Evolutionary conservation across 2,888 invertebrate genomes (phyloP), one percentile per base, ranked within the genome.

Genomic region (Lutraria lutraria): DNA sequence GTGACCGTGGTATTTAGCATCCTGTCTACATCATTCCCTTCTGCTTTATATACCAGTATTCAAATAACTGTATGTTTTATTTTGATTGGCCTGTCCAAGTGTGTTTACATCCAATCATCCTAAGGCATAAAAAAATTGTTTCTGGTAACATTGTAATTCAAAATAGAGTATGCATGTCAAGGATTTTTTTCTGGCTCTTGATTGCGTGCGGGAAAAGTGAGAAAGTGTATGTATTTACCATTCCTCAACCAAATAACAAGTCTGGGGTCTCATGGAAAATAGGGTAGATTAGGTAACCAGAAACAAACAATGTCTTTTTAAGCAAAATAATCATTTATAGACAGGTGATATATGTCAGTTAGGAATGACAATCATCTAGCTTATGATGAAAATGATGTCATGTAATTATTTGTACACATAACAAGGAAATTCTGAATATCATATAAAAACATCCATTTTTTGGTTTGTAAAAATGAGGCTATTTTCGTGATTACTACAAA

Each of bases 21-120:
- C 56, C 12, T 56, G 56, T 13, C 56, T 56, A 56, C 63, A 68
- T 43, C 43, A 43, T 43, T 43, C 43, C 8, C 25, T n/a, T 68
- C 63, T 68, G 63, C 13, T 68, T n/a, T 25, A 68, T n/a, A n/a
- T n/a, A n/a, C n/a, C n/a, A n/a, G 25, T 8, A 68, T 68, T 68
- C 12, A 68, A 25, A 68, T 68, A 68, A 25, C 63, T 68, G 72
- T n/a, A n/a, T 68, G 52, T 3, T 72, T 34, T 76, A 68, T 84
- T 84, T 72, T 84, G 84, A 84, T 43, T 25, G 34, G 31, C 52
- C 84, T 84, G 72, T 84, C 84, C 72, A 76, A 53, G 29, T 72
- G 21, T 84, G 72, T 84, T 84, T 84, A 84, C 60, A 72, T 72
- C 13, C 21, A 43, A n/a, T 43, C 43, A 53, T 76, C 68, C 13